Percentiles rank a stretch among this genome's conserved stretches.
phyloP scores from a whole-genome alignment of 1,140 invertebrate species.

The Magallana ariakensis region DNA sequence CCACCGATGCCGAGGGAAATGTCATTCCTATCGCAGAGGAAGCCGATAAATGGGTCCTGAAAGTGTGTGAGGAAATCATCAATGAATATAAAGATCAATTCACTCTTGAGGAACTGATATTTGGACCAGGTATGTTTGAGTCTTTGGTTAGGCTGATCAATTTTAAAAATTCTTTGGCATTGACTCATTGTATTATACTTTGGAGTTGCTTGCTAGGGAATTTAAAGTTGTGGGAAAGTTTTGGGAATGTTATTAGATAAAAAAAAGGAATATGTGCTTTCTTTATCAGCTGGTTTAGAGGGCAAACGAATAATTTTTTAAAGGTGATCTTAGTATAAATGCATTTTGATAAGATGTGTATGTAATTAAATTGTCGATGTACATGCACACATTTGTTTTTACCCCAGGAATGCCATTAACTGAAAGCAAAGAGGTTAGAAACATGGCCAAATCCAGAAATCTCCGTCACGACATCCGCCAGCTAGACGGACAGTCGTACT shows the following conservation, averaged over 20 bases:
- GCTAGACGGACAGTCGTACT: slow-evolving; percentile 58
- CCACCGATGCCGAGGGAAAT: slow-evolving; percentile 10
- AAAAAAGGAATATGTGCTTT: too few relatives aligned
- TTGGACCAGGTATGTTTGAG: slow-evolving; percentile 59
- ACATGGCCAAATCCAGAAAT: slow-evolving; percentile 45
- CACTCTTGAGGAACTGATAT: slow-evolving; percentile 60
- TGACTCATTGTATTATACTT: too few relatives aligned
- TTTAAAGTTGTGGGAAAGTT: too few relatives aligned
- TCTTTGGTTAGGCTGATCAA: too few relatives aligned
- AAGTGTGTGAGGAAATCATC: slow-evolving; percentile 54
- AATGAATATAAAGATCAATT: slow-evolving; percentile 49
- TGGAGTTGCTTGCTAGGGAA: too few relatives aligned
- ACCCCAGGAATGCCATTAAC: slow-evolving; percentile 41
- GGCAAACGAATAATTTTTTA: too few relatives aligned
- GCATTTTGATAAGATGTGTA: too few relatives aligned
- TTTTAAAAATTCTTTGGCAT: too few relatives aligned
- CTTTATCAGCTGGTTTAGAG: too few relatives aligned
- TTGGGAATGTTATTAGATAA: too few relatives aligned
- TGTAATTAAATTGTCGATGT: too few relatives aligned
- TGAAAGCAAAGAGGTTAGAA: slow-evolving; percentile 55
- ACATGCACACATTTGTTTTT: not conserved
- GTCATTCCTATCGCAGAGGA: not conserved
- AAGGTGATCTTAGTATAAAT: too few relatives aligned
- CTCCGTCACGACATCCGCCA: slow-evolving; percentile 61
- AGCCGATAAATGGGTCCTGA: slow-evolving; percentile 58